Evolutionary conservation across 1,140 invertebrate species (phyloP), one percentile per base, ranked within the genome.

Genomic region (Pogonus chalceus): DNA sequence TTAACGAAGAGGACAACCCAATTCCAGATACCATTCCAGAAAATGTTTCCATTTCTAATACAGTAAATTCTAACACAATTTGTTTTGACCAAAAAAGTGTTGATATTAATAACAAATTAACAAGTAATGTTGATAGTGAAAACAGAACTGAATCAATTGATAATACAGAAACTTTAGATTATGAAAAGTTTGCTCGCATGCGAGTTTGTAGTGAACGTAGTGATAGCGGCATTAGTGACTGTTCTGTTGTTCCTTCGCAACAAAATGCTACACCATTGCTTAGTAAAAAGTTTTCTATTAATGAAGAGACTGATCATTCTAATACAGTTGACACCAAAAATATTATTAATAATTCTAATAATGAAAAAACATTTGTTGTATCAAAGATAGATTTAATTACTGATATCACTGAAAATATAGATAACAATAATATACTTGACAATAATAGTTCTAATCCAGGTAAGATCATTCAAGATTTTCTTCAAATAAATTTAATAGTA

Each of bases 201-300:
- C 37, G 37, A 10, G 37, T 43, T 54, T 76, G 75, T 61, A 78
- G 73, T 51, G 77, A 79, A 56, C 71, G 78, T 23, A 79, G 78
- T 56, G 79, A 81, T 55, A 78, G 76, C 26, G 79, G 79, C 0
- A 76, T 80, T 51, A 80, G 79, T 59, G 79, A 80, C 56, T 79
- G 77, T 62, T 78, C 77, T 23, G 58, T 56, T 24, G 16, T 62
- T 54, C 31, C 47, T 12, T 23, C 62, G 21, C 60, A 58, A 35
- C 51, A 60, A 7, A 62, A 58, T 37, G 59, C 65, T 2, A 64
- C 59, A 21, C 66, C 62, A 18, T 53, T 69, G 7, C 56, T 68
- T 31, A 58, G 62, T 16, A 71, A 72, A 55, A 69, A 70, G 43
- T 64, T 66, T 52, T 64, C 63, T 2, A 72, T 74, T 10, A 63